These are phyloP conservation scores for Myrmecophaga tridactyla DNA, from an alignment of 2,113 vertebrate species.

Conservation along the genomic window DNA sequence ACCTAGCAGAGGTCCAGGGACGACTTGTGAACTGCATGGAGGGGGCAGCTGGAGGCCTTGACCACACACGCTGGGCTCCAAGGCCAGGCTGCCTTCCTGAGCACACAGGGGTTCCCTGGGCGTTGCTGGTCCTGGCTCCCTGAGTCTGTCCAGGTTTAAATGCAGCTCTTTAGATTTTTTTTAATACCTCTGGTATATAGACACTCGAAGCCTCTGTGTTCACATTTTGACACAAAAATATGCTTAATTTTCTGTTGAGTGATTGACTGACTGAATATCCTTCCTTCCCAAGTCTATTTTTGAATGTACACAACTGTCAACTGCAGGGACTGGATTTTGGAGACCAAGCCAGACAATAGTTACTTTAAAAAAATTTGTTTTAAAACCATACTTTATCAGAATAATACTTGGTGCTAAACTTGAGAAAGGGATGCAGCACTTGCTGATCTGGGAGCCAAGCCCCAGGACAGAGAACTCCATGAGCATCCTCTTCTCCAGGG, in stretches of 20 bases:
- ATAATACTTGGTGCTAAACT: neutral
- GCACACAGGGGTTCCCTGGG: neutral
- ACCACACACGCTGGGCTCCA: neutral
- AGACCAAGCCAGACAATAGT: neutral
- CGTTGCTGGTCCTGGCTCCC: neutral
- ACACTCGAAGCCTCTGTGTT: conserved; percentile 41
- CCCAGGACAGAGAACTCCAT: neutral
- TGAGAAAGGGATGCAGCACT: neutral
- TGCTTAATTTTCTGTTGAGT: neutral
- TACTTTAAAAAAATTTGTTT: no score
- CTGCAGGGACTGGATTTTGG: neutral
- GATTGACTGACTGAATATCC: neutral
- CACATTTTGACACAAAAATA: conserved; percentile 60
- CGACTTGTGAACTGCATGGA: neutral
- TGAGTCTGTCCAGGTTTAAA: neutral
- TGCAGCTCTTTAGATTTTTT: neutral
- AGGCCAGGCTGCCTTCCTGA: neutral
- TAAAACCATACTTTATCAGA: neutral
- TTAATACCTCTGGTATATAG: neutral
- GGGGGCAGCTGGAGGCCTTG: neutral
- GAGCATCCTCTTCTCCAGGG: neutral
- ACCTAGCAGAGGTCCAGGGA: neutral
- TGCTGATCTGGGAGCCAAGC: neutral
- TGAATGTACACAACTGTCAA: neutral
- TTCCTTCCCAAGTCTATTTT: neutral